Evolutionary conservation across 2,888 invertebrate species (phyloP).

Genomic region (Epistrophe grossulariae): DNA sequence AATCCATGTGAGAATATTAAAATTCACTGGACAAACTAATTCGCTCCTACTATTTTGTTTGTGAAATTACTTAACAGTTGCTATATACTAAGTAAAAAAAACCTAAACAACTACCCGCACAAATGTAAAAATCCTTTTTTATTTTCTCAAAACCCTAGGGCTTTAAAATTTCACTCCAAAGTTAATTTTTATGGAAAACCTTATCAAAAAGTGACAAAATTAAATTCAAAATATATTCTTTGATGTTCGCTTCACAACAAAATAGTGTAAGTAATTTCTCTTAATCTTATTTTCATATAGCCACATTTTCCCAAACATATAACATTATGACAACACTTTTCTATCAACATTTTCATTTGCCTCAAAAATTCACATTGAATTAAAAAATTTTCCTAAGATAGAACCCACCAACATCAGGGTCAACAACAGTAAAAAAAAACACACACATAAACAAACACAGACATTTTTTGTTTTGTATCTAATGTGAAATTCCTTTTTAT

Average conservation of each 20-base stretch:
- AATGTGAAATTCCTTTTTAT: slow-evolving; percentile 21
- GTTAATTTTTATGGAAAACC: neutral
- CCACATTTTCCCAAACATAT: neutral
- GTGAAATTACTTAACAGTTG: no score
- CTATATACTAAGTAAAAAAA: no score
- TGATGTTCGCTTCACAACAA: neutral
- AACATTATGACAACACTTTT: neutral
- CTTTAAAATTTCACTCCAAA: neutral
- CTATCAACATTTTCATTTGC: neutral
- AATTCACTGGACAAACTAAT: no score
- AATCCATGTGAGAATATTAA: no score
- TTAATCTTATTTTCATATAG: slow-evolving; percentile 12
- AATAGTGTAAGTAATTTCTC: neutral
- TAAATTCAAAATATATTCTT: neutral
- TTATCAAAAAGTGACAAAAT: neutral
- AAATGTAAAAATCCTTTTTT: neutral
- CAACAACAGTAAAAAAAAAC: neutral
- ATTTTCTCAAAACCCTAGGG: neutral
- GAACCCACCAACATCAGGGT: neutral
- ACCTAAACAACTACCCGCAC: no score
- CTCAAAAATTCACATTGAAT: neutral
- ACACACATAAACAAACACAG: no score
- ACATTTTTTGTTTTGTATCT: neutral
- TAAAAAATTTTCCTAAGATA: neutral
- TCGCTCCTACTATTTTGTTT: no score